phyloP scores from a whole-genome alignment of 2,797 vertebrate genomes.

The Tangara arthus region DNA sequence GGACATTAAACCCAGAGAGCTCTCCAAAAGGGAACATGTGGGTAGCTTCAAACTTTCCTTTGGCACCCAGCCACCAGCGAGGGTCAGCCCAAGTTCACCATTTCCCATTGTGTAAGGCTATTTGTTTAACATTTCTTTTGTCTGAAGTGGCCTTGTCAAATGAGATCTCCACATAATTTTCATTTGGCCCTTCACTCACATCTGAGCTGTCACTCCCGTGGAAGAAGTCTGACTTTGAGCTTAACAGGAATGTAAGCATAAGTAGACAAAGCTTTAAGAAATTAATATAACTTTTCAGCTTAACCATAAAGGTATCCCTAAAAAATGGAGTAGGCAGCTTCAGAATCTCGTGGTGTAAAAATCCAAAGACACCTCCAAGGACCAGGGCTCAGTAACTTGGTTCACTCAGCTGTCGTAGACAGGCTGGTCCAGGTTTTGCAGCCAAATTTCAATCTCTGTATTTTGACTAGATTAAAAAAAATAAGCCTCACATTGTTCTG shows the following conservation, averaged over 20 bases:
- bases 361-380: neutral
- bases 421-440: neutral
- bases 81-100: constrained; percentile 67
- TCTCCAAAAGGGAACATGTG: constrained; percentile 44
- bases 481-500: neutral
- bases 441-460: neutral
- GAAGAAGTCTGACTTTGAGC: constrained; percentile 8
- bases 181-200: constrained; percentile 43
- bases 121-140: constrained; percentile 67
- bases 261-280: neutral
- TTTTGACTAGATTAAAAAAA: neutral
- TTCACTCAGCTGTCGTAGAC: neutral
- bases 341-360: neutral
- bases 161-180: constrained; percentile 46
- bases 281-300: neutral
- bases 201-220: constrained; percentile 2
- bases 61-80: constrained; percentile 51
- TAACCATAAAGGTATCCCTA: neutral
- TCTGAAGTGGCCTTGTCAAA: constrained; percentile 62
- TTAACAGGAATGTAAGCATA: constrained; percentile 3
- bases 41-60: constrained; percentile 56
- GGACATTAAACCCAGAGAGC: constrained; percentile 35
- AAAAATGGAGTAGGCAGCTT: neutral
- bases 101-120: constrained; percentile 65
- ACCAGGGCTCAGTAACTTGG: neutral